phyloP scores from a whole-genome alignment of 1,140 invertebrate species.

The Leptestheria dahalacensis region DNA sequence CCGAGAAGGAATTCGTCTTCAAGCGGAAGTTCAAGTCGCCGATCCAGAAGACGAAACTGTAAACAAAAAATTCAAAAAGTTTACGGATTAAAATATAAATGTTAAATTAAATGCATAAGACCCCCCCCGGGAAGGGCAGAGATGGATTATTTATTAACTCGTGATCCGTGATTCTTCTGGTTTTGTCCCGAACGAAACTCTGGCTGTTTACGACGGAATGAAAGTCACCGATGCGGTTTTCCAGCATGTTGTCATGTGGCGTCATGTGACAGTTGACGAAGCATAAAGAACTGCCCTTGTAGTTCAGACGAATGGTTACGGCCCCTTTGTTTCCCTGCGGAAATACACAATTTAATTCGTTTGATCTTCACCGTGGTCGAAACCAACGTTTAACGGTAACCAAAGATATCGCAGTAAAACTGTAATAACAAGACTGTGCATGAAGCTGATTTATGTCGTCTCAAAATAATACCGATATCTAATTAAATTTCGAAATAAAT shows the following conservation, averaged over 20 bases:
- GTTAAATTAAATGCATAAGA: constrained; percentile 7
- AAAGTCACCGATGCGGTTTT: constrained; percentile 69
- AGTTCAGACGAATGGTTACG: constrained; percentile 65
- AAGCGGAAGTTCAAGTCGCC: constrained; percentile 88
- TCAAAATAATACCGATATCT: too few species aligned
- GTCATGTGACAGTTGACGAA: constrained; percentile 78
- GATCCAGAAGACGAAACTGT: constrained; percentile 85
- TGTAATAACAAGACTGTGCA: too few species aligned
- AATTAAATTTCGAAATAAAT: too few species aligned
- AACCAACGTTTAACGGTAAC: too few species aligned
- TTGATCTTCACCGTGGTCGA: too few species aligned
- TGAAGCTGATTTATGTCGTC: too few species aligned
- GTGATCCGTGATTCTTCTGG: constrained; percentile 70
- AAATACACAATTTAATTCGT: constrained; percentile 16
- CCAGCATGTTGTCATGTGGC: constrained; percentile 63
- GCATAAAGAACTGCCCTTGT: constrained; percentile 72
- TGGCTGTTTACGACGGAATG: constrained; percentile 48
- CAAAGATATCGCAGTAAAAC: too few species aligned
- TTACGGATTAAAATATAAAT: too few species aligned
- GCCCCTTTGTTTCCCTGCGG: constrained; percentile 90
- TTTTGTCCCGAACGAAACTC: constrained; percentile 41
- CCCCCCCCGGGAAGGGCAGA: neutral
- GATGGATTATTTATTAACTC: constrained; percentile 44
- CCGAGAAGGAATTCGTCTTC: constrained; percentile 37
- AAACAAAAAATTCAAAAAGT: constrained; percentile 22